Evolutionary conservation across 2,113 vertebrate genomes (phyloP).

Genomic region (Sciurus niger): DNA sequence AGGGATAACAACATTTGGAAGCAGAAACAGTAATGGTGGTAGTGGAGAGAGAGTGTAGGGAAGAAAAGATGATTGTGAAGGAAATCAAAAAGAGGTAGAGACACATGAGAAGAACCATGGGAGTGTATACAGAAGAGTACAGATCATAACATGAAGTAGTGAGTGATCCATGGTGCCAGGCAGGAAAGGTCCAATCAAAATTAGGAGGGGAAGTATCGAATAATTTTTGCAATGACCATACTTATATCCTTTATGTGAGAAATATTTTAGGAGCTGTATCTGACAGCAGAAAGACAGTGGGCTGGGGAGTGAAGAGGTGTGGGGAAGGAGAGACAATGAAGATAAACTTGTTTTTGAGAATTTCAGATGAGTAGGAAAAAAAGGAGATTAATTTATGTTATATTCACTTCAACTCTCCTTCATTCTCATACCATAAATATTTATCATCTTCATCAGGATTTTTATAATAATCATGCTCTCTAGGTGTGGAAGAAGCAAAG

Average conservation of each 20-base stretch:
- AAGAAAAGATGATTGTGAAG: neutral
- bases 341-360: neutral
- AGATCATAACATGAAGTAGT: neutral
- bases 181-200: neutral
- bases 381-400: neutral
- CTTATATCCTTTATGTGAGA: neutral
- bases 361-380: neutral
- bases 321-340: neutral
- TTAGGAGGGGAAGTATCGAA: too few species aligned
- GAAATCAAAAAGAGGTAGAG: neutral
- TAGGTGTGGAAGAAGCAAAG: neutral
- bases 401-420: neutral
- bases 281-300: neutral
- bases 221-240: neutral
- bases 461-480: neutral
- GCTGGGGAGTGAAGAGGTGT: neutral
- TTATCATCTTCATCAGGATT: conserved; percentile 22
- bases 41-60: neutral
- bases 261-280: neutral
- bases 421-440: neutral
- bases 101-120: neutral
- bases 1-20: neutral
- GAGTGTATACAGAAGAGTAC: neutral
- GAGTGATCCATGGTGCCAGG: neutral
- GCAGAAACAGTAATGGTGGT: neutral